phyloP scores from a whole-genome alignment of 92 coral and sea anemone species.

The Desmophyllum pertusum region DNA sequence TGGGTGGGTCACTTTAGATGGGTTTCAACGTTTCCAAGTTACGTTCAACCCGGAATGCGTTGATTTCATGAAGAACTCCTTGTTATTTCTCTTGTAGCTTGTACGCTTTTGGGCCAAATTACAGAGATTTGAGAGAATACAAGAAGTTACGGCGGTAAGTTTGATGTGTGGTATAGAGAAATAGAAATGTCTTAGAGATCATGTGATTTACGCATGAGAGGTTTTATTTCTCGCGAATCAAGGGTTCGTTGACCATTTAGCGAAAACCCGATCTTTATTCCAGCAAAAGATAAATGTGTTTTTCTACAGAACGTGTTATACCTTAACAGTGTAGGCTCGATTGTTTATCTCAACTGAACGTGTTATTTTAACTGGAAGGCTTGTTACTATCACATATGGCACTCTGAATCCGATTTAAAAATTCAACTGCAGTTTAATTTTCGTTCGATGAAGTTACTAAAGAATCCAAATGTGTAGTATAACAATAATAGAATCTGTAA shows the following conservation, averaged over 20 bases:
- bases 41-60: neutral
- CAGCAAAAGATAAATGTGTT: neutral
- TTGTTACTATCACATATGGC: neutral
- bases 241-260: neutral
- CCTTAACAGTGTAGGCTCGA: neutral
- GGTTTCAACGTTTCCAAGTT: neutral
- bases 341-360: neutral
- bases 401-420: neutral
- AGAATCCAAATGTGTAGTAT: neutral
- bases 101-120: slow-evolving; percentile 71
- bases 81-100: slow-evolving; percentile 42
- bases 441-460: neutral
- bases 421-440: neutral
- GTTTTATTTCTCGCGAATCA: neutral
- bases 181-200: neutral
- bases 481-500: neutral
- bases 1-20: slow-evolving; percentile 56
- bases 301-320: neutral
- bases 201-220: slow-evolving; percentile 38
- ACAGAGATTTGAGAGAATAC: slow-evolving; percentile 57
- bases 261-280: neutral
- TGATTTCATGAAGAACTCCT: neutral
- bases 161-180: neutral
- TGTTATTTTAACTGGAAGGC: neutral
- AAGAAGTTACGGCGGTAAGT: slow-evolving; percentile 66